Evolutionary conservation across 2,888 invertebrate species (phyloP).

Genomic region (Allygus modestus): DNA sequence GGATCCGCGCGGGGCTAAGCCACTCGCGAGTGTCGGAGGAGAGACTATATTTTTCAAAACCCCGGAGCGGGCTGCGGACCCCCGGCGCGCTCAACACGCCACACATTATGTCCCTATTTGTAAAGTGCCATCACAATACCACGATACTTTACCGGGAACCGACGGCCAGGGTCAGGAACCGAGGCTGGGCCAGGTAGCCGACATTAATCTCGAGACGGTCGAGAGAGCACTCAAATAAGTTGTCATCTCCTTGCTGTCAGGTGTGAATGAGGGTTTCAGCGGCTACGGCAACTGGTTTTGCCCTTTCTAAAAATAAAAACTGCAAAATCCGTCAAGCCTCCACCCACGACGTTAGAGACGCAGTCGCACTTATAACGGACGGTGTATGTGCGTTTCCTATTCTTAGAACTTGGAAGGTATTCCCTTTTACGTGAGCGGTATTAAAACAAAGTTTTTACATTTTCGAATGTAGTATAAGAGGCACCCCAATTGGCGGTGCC

Average conservation of each 20-base stretch:
- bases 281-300: not conserved
- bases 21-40: not conserved
- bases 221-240: slow-evolving; percentile 16
- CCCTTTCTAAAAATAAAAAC: slow-evolving; percentile 11
- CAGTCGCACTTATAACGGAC: too few species aligned
- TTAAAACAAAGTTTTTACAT: too few species aligned
- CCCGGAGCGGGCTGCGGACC: slow-evolving; percentile 3
- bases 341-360: not conserved
- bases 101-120: slow-evolving; percentile 58
- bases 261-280: slow-evolving; percentile 47
- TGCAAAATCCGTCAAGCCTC: not conserved
- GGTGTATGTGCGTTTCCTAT: too few species aligned
- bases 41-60: slow-evolving; percentile 36
- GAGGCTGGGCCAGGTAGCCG: slow-evolving; percentile 25
- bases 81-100: slow-evolving; percentile 41
- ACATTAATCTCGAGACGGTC: not conserved
- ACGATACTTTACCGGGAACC: slow-evolving; percentile 25
- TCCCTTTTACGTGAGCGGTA: too few species aligned
- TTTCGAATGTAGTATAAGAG: too few species aligned
- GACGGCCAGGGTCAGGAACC: slow-evolving; percentile 21
- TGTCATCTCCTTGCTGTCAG: slow-evolving; percentile 43
- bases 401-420: too few species aligned
- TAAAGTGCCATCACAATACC: slow-evolving; percentile 57
- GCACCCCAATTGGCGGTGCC: too few species aligned
- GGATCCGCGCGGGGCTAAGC: slow-evolving; percentile 9